Conservation (phyloP, 2,113 vertebrate species). For the Gallinago paraguaiae region DNA sequence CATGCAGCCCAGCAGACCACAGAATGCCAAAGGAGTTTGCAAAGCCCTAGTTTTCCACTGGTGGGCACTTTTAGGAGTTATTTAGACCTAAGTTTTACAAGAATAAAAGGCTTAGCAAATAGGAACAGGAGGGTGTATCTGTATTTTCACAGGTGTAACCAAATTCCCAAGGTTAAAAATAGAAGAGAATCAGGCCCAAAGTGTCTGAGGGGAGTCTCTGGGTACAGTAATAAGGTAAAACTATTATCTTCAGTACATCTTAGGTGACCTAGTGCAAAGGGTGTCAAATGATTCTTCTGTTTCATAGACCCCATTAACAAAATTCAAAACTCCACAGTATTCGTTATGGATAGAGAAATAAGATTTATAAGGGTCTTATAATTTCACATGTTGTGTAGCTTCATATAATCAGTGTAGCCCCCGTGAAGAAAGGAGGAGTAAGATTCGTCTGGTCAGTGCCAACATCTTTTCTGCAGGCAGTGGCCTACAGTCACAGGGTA, state of each 20-base stretch:
- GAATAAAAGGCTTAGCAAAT: neutral
- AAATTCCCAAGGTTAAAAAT: neutral
- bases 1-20: neutral
- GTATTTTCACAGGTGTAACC: neutral
- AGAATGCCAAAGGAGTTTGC: neutral
- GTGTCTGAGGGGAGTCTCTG: neutral
- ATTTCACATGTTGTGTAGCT: neutral
- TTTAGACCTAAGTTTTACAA: neutral
- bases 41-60: neutral
- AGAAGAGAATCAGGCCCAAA: neutral
- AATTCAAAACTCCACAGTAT: neutral
- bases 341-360: neutral
- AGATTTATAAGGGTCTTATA: neutral
- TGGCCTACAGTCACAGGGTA: neutral
- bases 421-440: neutral
- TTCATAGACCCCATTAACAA: neutral
- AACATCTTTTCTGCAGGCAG: neutral
- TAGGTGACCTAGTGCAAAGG: neutral
- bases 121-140: neutral
- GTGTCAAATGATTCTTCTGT: neutral
- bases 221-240: neutral
- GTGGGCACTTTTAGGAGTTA: neutral
- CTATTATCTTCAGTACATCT: neutral
- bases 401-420: neutral
- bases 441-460: neutral